phyloP scores from a whole-genome alignment of 1,140 invertebrate species.

The Aleiodes sp. region DNA sequence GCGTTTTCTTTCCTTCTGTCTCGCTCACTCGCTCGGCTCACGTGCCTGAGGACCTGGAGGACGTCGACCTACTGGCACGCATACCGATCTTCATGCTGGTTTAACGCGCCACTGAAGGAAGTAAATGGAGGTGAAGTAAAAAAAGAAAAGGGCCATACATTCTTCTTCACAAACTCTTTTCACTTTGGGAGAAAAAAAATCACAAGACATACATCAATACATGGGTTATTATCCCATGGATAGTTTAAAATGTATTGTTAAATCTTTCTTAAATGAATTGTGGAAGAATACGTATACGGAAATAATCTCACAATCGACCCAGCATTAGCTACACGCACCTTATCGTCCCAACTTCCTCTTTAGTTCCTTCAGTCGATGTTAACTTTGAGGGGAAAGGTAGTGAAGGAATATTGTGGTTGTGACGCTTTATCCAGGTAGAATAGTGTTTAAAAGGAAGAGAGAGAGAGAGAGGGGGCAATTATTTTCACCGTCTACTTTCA shows the following conservation, averaged over 20 bases:
- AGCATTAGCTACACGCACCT: constrained; percentile 38
- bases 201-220: neutral
- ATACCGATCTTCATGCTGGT: constrained; percentile 34
- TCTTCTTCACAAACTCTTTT: neutral
- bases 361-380: constrained; percentile 19
- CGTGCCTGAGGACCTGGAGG: neutral
- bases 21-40: neutral
- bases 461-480: constrained; percentile 6
- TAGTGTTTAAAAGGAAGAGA: constrained; percentile 7
- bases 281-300: too few species aligned
- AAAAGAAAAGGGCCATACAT: constrained; percentile 12
- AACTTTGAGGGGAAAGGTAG: neutral
- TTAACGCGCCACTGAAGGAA: neutral
- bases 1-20: constrained; percentile 1
- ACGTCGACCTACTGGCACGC: constrained; percentile 38
- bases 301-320: constrained; percentile 33
- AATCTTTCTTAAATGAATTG: too few species aligned
- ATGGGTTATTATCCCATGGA: constrained; percentile 1
- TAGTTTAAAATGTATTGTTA: too few species aligned
- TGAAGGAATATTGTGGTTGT: neutral
- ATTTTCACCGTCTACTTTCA: constrained; percentile 12
- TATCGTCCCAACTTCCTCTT: constrained; percentile 38
- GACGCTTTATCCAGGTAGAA: neutral
- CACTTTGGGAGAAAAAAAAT: neutral
- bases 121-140: neutral